Conservation (phyloP, 2,113 vertebrate genomes). For the Istiophorus platypterus region DNA sequence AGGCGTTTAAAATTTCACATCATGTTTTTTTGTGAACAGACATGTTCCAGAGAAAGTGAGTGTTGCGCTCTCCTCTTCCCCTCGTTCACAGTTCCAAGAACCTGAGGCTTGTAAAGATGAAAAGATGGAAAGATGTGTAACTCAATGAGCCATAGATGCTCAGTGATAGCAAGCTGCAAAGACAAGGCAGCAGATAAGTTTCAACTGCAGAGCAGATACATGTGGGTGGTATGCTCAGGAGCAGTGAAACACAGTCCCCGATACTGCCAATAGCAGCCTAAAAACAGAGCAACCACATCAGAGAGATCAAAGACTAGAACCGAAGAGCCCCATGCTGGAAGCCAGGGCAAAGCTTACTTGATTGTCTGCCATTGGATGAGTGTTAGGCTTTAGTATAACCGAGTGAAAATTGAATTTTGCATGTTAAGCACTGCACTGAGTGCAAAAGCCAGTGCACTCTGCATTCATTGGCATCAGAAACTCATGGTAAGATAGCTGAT, state of each 20-base stretch:
- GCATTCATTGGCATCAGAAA: not conserved
- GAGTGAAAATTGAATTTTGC: not conserved
- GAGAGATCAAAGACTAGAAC: not conserved
- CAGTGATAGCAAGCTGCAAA: constrained; percentile 29
- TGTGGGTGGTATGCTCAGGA: constrained; percentile 37
- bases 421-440: not conserved
- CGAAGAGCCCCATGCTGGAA: not conserved
- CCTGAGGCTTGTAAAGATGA: not conserved
- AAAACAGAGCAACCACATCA: constrained; percentile 7
- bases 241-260: not conserved
- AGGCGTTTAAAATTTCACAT: constrained; percentile 61
- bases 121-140: constrained; percentile 53
- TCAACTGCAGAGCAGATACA: constrained; percentile 12
- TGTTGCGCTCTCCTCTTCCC: not conserved
- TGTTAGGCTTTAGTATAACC: not conserved
- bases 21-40: constrained; percentile 3
- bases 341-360: not conserved
- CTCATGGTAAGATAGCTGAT: not conserved
- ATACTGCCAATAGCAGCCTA: not conserved
- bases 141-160: constrained; percentile 44
- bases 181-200: constrained; percentile 65
- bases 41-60: constrained; percentile 46
- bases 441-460: not conserved
- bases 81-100: constrained; percentile 28
- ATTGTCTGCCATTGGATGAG: not conserved